Conservation (phyloP, 2,888 invertebrate genomes). For the Anticlea derivata region DNA sequence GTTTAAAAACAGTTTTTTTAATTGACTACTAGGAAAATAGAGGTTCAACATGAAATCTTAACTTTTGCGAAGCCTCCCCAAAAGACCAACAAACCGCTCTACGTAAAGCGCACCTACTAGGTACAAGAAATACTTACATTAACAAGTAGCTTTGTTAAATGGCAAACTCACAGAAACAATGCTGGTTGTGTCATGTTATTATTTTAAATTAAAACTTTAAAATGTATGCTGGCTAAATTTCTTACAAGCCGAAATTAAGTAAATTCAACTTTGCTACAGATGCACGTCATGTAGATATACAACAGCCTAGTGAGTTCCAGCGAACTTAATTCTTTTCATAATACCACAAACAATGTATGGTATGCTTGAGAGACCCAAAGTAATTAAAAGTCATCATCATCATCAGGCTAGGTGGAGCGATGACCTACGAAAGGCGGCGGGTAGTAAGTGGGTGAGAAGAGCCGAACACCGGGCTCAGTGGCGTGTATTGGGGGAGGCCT, state of each 20-base stretch:
- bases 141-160: slow-evolving; percentile 32
- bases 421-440: too few relatives aligned
- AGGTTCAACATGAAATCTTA: slow-evolving; percentile 40
- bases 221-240: slow-evolving; percentile 8
- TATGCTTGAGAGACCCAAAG: slow-evolving; percentile 28
- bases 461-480: too few relatives aligned
- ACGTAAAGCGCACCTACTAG: slow-evolving; percentile 36
- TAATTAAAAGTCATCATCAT: too few relatives aligned
- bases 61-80: slow-evolving; percentile 44
- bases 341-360: slow-evolving; percentile 2
- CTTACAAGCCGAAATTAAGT: slow-evolving; percentile 5
- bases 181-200: slow-evolving; percentile 26
- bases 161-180: slow-evolving; percentile 30
- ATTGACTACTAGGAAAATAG: too few relatives aligned
- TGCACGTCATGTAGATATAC: not conserved
- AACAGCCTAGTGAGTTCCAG: not conserved
- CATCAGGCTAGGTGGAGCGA: too few relatives aligned
- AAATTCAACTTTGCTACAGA: slow-evolving; percentile 1
- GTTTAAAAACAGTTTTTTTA: too few relatives aligned
- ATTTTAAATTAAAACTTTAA: slow-evolving; percentile 35
- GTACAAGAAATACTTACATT: slow-evolving; percentile 29
- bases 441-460: too few relatives aligned
- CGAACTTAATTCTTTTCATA: slow-evolving; percentile 8
- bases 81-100: slow-evolving; percentile 47
- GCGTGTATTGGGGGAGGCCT: too few relatives aligned